Conservation (phyloP, 2,888 invertebrate species). For the Scaptomyza reducta region DNA sequence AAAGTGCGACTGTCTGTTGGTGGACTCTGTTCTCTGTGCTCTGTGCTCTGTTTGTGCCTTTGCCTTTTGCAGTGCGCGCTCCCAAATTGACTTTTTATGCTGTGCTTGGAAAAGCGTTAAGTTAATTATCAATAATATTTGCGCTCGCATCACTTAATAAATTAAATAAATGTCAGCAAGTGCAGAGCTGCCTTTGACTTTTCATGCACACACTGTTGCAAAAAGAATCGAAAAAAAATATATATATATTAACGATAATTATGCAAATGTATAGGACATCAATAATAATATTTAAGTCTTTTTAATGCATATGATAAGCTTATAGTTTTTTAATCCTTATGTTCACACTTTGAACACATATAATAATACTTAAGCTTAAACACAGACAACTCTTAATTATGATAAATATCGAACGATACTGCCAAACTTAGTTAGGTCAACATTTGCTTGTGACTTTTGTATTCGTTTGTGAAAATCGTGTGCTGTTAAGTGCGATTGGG, state of each 20-base stretch:
- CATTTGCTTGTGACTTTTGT: conserved; percentile 14
- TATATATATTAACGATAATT: conserved; percentile 4
- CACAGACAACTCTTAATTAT: neutral
- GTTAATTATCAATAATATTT: conserved; percentile 61
- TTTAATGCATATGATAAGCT: neutral
- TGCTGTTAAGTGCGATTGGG: conserved; percentile 46
- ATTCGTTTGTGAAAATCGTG: conserved; percentile 7
- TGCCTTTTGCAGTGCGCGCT: neutral
- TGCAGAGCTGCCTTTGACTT: conserved; percentile 25
- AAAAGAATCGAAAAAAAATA: conserved; percentile 1
- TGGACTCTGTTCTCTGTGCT: neutral
- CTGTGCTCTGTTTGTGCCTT: neutral
- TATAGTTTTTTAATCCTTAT: neutral
- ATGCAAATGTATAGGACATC: neutral
- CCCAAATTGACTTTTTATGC: conserved; percentile 33
- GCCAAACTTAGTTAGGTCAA: conserved; percentile 13
- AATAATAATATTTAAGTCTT: neutral
- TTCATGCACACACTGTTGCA: neutral
- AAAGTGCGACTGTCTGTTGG: conserved; percentile 13
- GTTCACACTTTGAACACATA: neutral
- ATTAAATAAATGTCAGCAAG: conserved; percentile 46
- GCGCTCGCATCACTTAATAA: conserved; percentile 44
- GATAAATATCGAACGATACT: conserved; percentile 13
- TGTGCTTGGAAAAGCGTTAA: conserved; percentile 32
- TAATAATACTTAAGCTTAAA: neutral